phyloP scores from a whole-genome alignment of 2,113 vertebrate genomes.

The Engystomops pustulosus region DNA sequence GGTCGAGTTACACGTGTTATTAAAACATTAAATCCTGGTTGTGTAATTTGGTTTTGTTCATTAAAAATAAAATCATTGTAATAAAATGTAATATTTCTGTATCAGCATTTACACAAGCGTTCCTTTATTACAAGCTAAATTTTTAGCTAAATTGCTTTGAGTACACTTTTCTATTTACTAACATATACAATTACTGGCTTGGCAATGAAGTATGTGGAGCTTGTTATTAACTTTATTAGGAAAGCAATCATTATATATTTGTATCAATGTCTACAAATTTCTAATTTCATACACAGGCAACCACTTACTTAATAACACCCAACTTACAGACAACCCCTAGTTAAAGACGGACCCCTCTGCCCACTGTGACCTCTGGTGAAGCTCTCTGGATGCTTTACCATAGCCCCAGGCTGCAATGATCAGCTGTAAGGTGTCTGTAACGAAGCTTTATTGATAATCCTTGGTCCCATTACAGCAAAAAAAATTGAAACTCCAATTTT shows the following conservation, averaged over 20 bases:
- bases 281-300: too few relatives aligned
- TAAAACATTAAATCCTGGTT: slow-evolving; percentile 9
- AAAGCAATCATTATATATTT: background rate
- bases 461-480: too few relatives aligned
- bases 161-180: background rate
- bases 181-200: background rate
- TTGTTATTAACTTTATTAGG: background rate
- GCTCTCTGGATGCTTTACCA: too few relatives aligned
- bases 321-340: too few relatives aligned
- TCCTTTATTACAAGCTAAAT: slow-evolving; percentile 15
- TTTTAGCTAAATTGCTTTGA: background rate
- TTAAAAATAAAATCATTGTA: slow-evolving; percentile 5
- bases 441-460: too few relatives aligned
- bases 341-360: too few relatives aligned
- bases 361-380: too few relatives aligned
- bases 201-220: background rate
- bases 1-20: background rate
- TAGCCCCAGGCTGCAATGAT: too few relatives aligned
- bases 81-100: slow-evolving; percentile 9
- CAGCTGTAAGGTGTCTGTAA: too few relatives aligned
- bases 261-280: background rate
- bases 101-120: slow-evolving; percentile 2
- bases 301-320: too few relatives aligned
- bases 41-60: background rate
- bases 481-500: too few relatives aligned